phyloP scores from a whole-genome alignment of 2,797 vertebrate genomes.

The Eremophila alpestris region DNA sequence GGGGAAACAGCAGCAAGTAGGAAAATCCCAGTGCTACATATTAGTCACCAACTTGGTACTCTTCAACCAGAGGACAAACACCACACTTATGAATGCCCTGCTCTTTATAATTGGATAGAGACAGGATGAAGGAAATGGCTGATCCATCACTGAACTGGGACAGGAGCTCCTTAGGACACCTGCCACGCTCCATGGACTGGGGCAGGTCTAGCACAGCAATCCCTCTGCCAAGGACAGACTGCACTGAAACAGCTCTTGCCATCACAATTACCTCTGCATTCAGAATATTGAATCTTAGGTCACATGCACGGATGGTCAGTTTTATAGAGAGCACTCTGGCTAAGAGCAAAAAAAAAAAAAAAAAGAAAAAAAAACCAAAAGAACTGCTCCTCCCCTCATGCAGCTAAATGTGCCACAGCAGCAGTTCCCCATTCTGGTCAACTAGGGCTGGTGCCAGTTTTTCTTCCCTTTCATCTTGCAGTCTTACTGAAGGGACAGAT shows the following conservation, averaged over 20 bases:
- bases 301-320: not conserved
- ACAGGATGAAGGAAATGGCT: not conserved
- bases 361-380: not conserved
- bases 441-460: not conserved
- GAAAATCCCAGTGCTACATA: conserved; percentile 20
- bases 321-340: not conserved
- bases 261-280: not conserved
- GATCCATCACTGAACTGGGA: not conserved
- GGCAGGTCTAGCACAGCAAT: not conserved
- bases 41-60: not conserved
- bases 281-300: not conserved
- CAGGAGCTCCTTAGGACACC: not conserved
- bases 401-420: not conserved
- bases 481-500: not conserved
- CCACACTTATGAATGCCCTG: not conserved
- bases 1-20: conserved; percentile 42
- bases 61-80: not conserved
- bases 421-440: not conserved
- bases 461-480: not conserved
- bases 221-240: not conserved
- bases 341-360: not conserved
- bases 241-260: not conserved
- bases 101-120: not conserved
- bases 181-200: accelerated
- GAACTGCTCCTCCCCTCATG: not conserved